A percentile compares a stretch with the other conserved stretches of the same genome.
Evolutionary conservation across 2,797 vertebrate genomes (phyloP).

Genomic region (Sciurus carolinensis): DNA sequence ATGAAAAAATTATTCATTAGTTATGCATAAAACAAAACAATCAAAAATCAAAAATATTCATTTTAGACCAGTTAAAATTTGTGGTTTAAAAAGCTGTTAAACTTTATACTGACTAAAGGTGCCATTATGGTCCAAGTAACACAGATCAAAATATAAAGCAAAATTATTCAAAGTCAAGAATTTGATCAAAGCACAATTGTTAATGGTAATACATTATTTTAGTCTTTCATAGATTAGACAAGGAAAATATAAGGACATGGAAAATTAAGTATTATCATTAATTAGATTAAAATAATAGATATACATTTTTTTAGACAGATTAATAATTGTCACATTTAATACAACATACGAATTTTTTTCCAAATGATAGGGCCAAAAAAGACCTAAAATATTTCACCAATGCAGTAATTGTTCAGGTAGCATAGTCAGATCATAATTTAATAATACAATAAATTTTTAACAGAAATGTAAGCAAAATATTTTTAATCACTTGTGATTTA

Average conservation of each 20-base stretch:
- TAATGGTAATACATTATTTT: not conserved
- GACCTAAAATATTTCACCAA: not conserved
- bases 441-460: not conserved
- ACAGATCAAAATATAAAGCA: not conserved
- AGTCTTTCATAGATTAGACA: not conserved
- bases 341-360: not conserved
- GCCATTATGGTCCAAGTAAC: not conserved
- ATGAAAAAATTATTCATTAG: not conserved
- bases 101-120: slow-evolving; percentile 1
- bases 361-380: not conserved
- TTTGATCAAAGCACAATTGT: not conserved
- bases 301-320: not conserved
- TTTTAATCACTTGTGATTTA: not conserved
- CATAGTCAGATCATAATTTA: not conserved
- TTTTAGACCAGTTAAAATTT: slow-evolving; percentile 6
- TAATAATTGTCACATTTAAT: not conserved
- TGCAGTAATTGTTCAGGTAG: not conserved
- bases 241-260: not conserved
- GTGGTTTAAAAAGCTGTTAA: not conserved
- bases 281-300: not conserved
- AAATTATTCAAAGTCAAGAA: not conserved
- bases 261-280: not conserved
- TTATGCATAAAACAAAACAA: slow-evolving; percentile 3
- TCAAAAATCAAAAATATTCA: not conserved
- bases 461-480: slow-evolving; percentile 17